Conservation (phyloP, 2,888 invertebrate genomes). For the Therioaphis trifolii region DNA sequence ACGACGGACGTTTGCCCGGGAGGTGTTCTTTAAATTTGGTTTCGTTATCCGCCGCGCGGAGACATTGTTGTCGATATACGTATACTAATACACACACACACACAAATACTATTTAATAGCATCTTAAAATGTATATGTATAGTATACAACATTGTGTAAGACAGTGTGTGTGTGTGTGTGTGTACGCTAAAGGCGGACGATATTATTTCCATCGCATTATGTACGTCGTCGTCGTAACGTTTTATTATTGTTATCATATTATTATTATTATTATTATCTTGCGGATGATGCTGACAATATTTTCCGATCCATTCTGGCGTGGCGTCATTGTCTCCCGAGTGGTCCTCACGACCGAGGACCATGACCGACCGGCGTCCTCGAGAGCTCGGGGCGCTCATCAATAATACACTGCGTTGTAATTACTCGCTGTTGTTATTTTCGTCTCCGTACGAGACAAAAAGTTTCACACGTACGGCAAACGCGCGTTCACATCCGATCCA, state of each 20-base stretch:
- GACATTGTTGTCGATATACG: constrained; percentile 13
- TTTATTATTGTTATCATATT: neutral
- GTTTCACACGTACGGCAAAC: neutral
- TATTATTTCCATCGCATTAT: neutral
- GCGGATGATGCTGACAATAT: neutral
- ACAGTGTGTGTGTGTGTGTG: neutral
- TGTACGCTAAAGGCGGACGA: neutral
- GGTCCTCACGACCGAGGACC: too few species aligned
- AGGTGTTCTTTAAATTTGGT: constrained; percentile 4
- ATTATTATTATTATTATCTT: neutral
- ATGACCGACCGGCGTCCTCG: neutral
- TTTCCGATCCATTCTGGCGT: neutral
- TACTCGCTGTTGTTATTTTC: neutral
- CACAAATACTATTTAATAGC: neutral
- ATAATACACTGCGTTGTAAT: neutral
- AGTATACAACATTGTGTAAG: neutral
- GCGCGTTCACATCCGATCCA: neutral
- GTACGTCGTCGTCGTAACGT: too few species aligned
- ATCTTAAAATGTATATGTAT: too few species aligned
- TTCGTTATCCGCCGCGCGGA: neutral
- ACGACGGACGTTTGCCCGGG: constrained; percentile 2
- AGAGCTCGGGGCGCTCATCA: constrained; percentile 20
- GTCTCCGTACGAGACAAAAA: neutral
- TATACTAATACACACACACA: neutral
- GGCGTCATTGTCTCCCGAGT: neutral